phyloP scores from a whole-genome alignment of 1,140 invertebrate species.

The Uloborus diversus region DNA sequence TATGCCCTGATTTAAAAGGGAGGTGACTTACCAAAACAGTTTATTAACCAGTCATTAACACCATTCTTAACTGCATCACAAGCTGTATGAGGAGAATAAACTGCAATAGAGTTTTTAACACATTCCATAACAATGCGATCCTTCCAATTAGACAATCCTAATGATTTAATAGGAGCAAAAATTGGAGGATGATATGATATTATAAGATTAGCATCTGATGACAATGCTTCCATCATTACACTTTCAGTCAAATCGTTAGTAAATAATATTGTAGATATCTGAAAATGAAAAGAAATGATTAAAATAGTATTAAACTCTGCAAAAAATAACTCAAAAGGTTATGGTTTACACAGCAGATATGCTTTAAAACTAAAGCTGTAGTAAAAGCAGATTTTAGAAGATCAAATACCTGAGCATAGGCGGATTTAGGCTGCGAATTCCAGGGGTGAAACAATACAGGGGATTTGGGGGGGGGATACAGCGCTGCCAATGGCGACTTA shows the following conservation, averaged over 20 bases:
- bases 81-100: conserved; percentile 93
- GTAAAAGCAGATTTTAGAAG: neutral
- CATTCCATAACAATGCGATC: conserved; percentile 72
- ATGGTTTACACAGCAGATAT: neutral
- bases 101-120: conserved; percentile 83
- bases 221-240: conserved; percentile 85
- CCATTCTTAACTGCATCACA: conserved; percentile 85
- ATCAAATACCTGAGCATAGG: conserved; percentile 18
- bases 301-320: neutral
- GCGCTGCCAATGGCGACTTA: no score
- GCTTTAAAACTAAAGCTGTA: neutral
- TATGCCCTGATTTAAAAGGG: no score
- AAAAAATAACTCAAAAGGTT: neutral
- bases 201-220: conserved; percentile 78
- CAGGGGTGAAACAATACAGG: neutral
- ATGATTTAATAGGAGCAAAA: conserved; percentile 82
- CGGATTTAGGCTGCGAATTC: neutral
- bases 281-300: conserved; percentile 14
- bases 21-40: conserved; percentile 77
- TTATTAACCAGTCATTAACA: conserved; percentile 91
- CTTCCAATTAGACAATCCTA: conserved; percentile 78
- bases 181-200: conserved; percentile 96
- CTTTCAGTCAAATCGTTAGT: conserved; percentile 94
- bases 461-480: no score
- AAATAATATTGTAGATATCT: conserved; percentile 75